These are phyloP conservation scores for Neocrepidodera transversa DNA, from an alignment of 2,888 invertebrate species.

Conservation along the genomic window DNA sequence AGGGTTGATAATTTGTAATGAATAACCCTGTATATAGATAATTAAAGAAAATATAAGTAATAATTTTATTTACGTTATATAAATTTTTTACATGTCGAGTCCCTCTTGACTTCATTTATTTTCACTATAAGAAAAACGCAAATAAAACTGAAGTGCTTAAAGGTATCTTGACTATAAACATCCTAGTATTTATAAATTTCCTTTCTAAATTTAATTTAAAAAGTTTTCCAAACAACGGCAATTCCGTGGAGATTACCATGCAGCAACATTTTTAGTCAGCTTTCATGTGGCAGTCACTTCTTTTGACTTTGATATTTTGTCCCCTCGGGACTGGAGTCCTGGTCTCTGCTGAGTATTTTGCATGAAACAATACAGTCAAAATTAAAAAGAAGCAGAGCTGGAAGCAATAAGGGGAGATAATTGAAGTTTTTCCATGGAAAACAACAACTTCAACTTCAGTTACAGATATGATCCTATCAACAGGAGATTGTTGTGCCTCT, in stretches of 20 bases:
- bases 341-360: conserved; percentile 7
- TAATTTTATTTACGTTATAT: no score
- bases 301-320: conserved; percentile 10
- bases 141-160: no score
- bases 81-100: no score
- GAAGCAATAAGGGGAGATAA: conserved; percentile 18
- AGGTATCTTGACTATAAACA: no score
- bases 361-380: conserved; percentile 17
- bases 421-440: conserved; percentile 10
- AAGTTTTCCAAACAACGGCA: background rate
- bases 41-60: no score
- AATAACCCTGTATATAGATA: no score
- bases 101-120: no score
- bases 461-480: conserved; percentile 14
- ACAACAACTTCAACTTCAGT: conserved; percentile 18
- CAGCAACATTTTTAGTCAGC: conserved; percentile 1
- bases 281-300: conserved; percentile 9
- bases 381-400: conserved; percentile 16
- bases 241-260: conserved; percentile 2
- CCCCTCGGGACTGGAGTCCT: background rate
- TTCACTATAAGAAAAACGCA: no score
- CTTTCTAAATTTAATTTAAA: background rate
- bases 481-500: conserved; percentile 6
- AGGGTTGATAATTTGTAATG: no score
- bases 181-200: background rate